Conservation (phyloP, 2,113 vertebrate species). For the Numida meleagris region DNA sequence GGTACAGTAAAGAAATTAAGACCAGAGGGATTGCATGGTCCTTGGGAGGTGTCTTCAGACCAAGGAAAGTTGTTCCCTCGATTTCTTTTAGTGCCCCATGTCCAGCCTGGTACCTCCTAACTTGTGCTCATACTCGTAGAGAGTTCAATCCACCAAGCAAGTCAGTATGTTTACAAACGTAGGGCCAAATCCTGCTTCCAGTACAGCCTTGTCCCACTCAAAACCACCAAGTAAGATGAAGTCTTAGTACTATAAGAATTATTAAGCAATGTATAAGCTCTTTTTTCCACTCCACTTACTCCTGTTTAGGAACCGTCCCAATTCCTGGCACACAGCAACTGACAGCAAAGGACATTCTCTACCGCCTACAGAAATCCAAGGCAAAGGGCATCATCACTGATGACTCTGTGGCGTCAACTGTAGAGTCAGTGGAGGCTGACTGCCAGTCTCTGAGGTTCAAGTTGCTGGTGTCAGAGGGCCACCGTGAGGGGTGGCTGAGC, state of each 20-base stretch:
- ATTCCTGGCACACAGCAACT: conserved; percentile 84
- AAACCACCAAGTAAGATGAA: background rate
- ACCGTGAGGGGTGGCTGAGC: conserved; percentile 77
- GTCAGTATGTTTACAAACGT: background rate
- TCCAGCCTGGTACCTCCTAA: background rate
- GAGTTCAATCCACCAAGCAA: background rate
- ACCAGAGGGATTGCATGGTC: background rate
- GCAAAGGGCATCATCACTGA: conserved; percentile 82
- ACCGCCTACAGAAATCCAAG: conserved; percentile 77
- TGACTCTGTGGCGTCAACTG: conserved; percentile 72
- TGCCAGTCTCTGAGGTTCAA: conserved; percentile 78
- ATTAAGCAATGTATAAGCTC: background rate
- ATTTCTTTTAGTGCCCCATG: background rate
- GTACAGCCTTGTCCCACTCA: background rate
- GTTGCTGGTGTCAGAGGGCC: conserved; percentile 75
- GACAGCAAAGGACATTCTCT: conserved; percentile 81
- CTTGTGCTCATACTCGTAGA: background rate
- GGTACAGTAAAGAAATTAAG: background rate
- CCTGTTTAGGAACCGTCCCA: conserved; percentile 70
- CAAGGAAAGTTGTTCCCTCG: background rate
- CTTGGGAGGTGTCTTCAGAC: background rate
- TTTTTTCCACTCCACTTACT: background rate
- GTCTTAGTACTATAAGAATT: conserved; percentile 5
- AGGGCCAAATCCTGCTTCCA: background rate
- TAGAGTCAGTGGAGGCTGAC: conserved; percentile 73